A percentile compares a stretch with the other conserved stretches of the same genome.
phyloP scores from a whole-genome alignment of 1,140 invertebrate species.

The Delia radicum region DNA sequence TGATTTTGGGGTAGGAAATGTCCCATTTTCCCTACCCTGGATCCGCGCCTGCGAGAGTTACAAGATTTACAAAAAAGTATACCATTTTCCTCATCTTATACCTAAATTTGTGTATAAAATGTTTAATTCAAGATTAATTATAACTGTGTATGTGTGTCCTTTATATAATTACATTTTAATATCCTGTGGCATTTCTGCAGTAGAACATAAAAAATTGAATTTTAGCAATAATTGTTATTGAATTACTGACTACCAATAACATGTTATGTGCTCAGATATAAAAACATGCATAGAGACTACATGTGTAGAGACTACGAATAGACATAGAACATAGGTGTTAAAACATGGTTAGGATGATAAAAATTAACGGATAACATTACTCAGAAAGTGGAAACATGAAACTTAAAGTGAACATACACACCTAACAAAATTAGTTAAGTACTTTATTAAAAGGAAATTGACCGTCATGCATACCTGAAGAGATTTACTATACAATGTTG shows the following conservation, averaged over 20 bases:
- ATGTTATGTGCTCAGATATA: background rate
- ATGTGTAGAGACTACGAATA: background rate
- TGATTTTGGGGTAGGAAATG: too few relatives aligned
- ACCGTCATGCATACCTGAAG: too few relatives aligned
- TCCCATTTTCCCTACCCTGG: too few relatives aligned
- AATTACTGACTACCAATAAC: constrained; percentile 5
- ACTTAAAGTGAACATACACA: background rate
- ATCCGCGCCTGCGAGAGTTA: too few relatives aligned
- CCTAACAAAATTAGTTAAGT: too few relatives aligned
- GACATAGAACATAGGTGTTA: background rate
- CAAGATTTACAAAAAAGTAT: too few relatives aligned
- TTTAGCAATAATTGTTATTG: background rate
- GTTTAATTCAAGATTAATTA: too few relatives aligned
- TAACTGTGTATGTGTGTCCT: too few relatives aligned
- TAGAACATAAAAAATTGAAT: background rate
- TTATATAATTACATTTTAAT: background rate
- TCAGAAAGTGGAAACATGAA: background rate
- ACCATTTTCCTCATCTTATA: too few relatives aligned
- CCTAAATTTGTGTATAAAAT: too few relatives aligned
- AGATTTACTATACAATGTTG: too few relatives aligned
- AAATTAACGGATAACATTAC: background rate
- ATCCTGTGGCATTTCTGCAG: background rate
- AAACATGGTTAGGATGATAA: background rate
- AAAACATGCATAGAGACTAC: background rate
- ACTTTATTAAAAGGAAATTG: too few relatives aligned